phyloP scores from a whole-genome alignment of 1,140 invertebrate genomes.

The Rhynchophorus ferrugineus region DNA sequence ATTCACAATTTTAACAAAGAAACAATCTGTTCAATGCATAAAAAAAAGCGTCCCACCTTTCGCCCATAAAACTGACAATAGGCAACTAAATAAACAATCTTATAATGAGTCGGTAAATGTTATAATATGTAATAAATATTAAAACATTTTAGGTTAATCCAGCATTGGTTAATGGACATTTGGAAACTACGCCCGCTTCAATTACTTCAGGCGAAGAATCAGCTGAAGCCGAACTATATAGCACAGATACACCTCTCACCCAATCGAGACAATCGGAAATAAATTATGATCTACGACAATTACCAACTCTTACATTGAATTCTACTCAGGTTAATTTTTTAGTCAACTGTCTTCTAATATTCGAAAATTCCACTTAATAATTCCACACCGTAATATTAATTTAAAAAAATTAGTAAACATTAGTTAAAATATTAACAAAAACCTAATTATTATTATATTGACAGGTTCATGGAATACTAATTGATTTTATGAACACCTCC shows the following conservation, averaged over 20 bases:
- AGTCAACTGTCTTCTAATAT: neutral
- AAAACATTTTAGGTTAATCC: constrained; percentile 48
- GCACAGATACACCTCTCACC: constrained; percentile 5
- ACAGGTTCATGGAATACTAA: constrained; percentile 36
- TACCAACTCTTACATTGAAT: constrained; percentile 33
- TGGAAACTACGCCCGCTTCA: constrained; percentile 37
- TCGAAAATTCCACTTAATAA: neutral
- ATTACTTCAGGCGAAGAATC: constrained; percentile 6
- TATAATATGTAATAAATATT: too few relatives aligned
- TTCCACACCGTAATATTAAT: neutral
- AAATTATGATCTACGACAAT: constrained; percentile 30
- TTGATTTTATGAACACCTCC: constrained; percentile 37
- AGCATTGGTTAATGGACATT: constrained; percentile 59
- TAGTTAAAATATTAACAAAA: too few relatives aligned
- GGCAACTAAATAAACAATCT: too few relatives aligned
- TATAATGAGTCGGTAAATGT: too few relatives aligned
- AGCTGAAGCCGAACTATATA: constrained; percentile 14
- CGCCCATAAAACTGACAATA: too few relatives aligned
- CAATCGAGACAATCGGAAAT: constrained; percentile 19
- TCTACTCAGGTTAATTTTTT: constrained; percentile 26
- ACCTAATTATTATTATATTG: neutral
- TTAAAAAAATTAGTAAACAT: constrained; percentile 1
- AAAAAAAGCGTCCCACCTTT: too few relatives aligned
- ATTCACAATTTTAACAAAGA: too few relatives aligned
- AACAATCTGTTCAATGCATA: too few relatives aligned